phyloP scores from a whole-genome alignment of 2,888 invertebrate species.

The Clostera curtula region DNA sequence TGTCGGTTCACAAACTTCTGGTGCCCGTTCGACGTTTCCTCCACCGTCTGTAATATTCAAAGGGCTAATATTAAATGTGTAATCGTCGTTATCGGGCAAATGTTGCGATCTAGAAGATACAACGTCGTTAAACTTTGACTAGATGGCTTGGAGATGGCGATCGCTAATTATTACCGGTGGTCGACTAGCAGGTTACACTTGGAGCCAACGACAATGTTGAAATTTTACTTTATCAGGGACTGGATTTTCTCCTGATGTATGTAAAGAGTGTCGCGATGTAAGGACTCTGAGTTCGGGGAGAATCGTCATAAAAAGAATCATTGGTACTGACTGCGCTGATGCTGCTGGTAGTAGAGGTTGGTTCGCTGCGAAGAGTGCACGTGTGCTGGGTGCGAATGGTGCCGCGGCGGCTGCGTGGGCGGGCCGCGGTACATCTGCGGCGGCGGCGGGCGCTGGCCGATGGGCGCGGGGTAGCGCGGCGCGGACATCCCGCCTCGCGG shows the following conservation, averaged over 20 bases:
- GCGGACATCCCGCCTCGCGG: conserved; percentile 45
- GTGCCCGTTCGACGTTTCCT: conserved; percentile 42
- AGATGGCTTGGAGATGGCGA: no score
- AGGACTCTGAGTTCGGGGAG: neutral
- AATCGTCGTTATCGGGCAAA: no score
- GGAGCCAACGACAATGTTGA: no score
- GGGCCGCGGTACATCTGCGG: no score
- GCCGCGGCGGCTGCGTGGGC: conserved; percentile 44
- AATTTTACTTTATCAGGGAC: no score
- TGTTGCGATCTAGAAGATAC: no score
- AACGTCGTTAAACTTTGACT: no score
- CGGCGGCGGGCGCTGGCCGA: conserved; percentile 70
- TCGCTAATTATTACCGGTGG: no score
- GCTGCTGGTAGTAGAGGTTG: conserved; percentile 63
- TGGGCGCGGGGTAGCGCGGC: conserved; percentile 72
- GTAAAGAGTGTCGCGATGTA: conserved; percentile 4
- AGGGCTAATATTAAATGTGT: no score
- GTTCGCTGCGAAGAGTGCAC: conserved; percentile 36
- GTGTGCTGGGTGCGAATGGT: no score
- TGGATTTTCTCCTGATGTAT: no score
- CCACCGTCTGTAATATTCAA: conserved; percentile 37
- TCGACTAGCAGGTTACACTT: no score
- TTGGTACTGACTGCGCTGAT: conserved; percentile 61
- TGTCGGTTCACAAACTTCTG: conserved; percentile 34
- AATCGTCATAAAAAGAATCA: neutral